Base-by-base conservation (phyloP, 2,797 vertebrate genomes). In the Amazonetta brasiliensis region DNA sequence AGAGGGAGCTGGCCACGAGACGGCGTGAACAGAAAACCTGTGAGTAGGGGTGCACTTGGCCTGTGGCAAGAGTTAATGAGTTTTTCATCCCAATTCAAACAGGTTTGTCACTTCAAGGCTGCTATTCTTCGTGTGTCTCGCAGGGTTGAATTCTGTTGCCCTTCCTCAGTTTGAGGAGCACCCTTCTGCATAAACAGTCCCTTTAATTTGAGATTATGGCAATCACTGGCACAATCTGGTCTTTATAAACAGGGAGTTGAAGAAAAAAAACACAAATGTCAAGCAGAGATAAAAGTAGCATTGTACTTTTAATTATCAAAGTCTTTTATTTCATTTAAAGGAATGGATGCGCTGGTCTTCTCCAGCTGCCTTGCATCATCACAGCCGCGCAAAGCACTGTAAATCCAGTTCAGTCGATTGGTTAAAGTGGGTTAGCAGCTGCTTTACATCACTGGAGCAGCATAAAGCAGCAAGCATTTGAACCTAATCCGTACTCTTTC, bases 241-340 rank as follows among this genome's bases (percentile, higher is more conserved):
- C 80, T 86, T 90, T 82, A 88, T 81, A 94, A 95, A 84, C 35
- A 92, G 39, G 28, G 62, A 94, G 52, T 31, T 75, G 67, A 93
- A 91, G 35, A 59, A 80, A 90, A 50, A 48, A 85, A 86, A 21
- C 3, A 41, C 28, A 92, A 92, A 89, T 46, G 83, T 88, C 83
- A 91, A 89, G 66, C 48, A 71, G 83, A 90, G 85, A 91, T 90
- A 84, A 92, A 96, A 95, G 71, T 48, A 86, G 26, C 55, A 88
- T 54, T 94, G 85, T 92, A 94, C 63, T 82, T 88, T 54, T 74
- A 95, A 94, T 95, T 95, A 91, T 67, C 35, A 52, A 90, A 92
- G 63, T 86, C 76, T 63, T 92, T 92, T 81, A 68, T 91, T 91
- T 92, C 46, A 88, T 82, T 79, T 90, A 92, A 90, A 91, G 35